phyloP scores from a whole-genome alignment of 2,888 invertebrate genomes.

The Ornithoptera alexandrae region DNA sequence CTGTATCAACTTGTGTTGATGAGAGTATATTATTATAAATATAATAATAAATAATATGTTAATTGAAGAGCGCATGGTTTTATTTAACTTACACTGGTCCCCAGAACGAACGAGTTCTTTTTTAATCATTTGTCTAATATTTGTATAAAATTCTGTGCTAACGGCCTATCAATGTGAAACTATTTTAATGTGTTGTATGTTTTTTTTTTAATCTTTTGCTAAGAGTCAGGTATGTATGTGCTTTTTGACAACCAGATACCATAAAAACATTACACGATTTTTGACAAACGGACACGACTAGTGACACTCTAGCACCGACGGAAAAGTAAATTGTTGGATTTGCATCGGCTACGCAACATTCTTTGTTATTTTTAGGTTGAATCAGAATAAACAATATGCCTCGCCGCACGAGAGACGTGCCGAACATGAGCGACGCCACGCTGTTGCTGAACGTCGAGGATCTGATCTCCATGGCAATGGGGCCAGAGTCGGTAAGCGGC shows the following conservation, averaged over 20 bases:
- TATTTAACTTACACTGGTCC: constrained; percentile 34
- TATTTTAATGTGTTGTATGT: no score
- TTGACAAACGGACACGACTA: neutral
- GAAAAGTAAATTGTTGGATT: neutral
- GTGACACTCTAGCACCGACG: neutral
- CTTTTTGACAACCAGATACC: no score
- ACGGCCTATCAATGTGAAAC: no score
- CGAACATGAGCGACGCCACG: constrained; percentile 55
- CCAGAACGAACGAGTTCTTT: no score
- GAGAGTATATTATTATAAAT: constrained; percentile 54
- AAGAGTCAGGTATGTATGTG: no score
- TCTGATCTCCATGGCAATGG: constrained; percentile 57
- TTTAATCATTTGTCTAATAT: no score
- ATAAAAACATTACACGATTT: no score
- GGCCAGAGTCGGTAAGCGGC: constrained; percentile 39
- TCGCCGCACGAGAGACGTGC: constrained; percentile 37
- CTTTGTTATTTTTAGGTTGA: neutral
- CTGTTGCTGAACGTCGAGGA: constrained; percentile 60
- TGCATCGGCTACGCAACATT: neutral
- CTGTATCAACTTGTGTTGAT: constrained; percentile 65
- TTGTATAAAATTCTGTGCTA: no score
- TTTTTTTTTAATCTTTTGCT: no score
- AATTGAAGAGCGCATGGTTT: constrained; percentile 42
- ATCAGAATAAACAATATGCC: constrained; percentile 23
- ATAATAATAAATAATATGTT: constrained; percentile 54